phyloP scores from a whole-genome alignment of 2,888 invertebrate species.

The Ryuthela nishihirai region DNA sequence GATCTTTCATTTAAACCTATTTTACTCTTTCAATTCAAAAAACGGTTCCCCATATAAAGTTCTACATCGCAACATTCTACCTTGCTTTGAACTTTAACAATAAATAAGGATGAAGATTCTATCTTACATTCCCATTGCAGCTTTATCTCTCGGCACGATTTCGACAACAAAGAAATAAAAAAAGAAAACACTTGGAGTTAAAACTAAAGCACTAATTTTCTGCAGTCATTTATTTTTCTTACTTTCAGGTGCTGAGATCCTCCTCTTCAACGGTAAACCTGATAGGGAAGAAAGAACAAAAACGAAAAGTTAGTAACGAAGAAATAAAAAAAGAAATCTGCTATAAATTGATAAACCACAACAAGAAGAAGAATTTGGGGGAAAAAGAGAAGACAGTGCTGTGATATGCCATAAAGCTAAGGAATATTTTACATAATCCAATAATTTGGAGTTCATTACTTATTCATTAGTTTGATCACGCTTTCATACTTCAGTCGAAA shows the following conservation, averaged over 20 bases:
- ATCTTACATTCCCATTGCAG: too few relatives aligned
- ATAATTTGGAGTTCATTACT: slow-evolving; percentile 29
- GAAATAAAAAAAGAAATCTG: slow-evolving; percentile 1
- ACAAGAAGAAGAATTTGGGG: slow-evolving; percentile 13
- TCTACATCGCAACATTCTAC: too few relatives aligned
- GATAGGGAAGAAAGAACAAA: slow-evolving; percentile 3
- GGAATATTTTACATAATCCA: slow-evolving; percentile 35
- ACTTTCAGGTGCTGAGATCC: slow-evolving; percentile 20
- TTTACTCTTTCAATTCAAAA: too few relatives aligned
- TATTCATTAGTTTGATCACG: slow-evolving; percentile 28
- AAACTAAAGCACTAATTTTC: too few relatives aligned
- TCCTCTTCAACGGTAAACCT: slow-evolving; percentile 23
- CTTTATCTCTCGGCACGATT: background rate
- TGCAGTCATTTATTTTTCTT: slow-evolving; percentile 35
- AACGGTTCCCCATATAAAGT: too few relatives aligned
- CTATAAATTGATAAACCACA: background rate
- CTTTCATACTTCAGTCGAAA: too few relatives aligned
- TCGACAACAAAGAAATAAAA: background rate
- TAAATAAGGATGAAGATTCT: too few relatives aligned
- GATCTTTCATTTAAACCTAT: too few relatives aligned
- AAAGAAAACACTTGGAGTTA: background rate
- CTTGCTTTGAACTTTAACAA: too few relatives aligned
- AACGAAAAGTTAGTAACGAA: slow-evolving; percentile 13
- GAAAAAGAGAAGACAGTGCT: slow-evolving; percentile 7
- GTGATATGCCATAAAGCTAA: slow-evolving; percentile 1